Evolutionary conservation across 2,797 vertebrate species (phyloP).

Genomic region (Silurus aristotelis): DNA sequence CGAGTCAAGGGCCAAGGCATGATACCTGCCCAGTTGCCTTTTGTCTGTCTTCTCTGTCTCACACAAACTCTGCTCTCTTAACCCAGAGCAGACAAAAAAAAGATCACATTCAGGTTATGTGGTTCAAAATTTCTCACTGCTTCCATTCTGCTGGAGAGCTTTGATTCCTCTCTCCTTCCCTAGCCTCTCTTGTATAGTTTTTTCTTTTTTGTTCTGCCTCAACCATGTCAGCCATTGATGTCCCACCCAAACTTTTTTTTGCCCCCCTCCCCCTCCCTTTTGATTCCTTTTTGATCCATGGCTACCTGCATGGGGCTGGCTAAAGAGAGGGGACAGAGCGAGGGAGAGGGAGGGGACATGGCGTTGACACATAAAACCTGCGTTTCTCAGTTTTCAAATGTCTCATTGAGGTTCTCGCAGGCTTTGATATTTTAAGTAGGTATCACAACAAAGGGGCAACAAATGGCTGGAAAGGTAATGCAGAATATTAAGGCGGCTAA

Average conservation of each 20-base stretch:
- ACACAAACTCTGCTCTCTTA: conserved; percentile 13
- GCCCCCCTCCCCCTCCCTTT: conserved; percentile 60
- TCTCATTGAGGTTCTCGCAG: conserved; percentile 81
- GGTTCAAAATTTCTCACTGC: conserved; percentile 61
- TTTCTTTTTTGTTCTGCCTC: conserved; percentile 78
- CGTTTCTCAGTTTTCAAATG: conserved; percentile 90
- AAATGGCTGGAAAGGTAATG: conserved; percentile 77
- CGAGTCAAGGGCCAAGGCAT: conserved; percentile 9
- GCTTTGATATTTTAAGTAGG: conserved; percentile 95
- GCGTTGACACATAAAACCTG: conserved; percentile 87
- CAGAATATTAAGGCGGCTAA: conserved; percentile 69
- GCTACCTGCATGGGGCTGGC: conserved; percentile 70
- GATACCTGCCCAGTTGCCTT: conserved; percentile 26
- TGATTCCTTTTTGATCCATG: conserved; percentile 77
- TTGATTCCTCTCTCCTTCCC: conserved; percentile 65
- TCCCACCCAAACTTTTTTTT: conserved; percentile 75
- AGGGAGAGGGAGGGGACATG: conserved; percentile 65
- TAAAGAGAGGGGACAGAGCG: conserved; percentile 53
- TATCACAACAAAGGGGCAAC: conserved; percentile 83
- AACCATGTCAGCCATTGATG: conserved; percentile 77
- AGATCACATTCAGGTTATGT: conserved; percentile 67
- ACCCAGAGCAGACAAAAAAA: conserved; percentile 44
- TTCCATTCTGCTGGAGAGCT: conserved; percentile 60
- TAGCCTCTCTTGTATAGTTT: conserved; percentile 70
- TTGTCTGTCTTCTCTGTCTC: conserved; percentile 23